Evolutionary conservation across 2,113 vertebrate species (phyloP).

Genomic region (Phalacrocorax aristotelis): DNA sequence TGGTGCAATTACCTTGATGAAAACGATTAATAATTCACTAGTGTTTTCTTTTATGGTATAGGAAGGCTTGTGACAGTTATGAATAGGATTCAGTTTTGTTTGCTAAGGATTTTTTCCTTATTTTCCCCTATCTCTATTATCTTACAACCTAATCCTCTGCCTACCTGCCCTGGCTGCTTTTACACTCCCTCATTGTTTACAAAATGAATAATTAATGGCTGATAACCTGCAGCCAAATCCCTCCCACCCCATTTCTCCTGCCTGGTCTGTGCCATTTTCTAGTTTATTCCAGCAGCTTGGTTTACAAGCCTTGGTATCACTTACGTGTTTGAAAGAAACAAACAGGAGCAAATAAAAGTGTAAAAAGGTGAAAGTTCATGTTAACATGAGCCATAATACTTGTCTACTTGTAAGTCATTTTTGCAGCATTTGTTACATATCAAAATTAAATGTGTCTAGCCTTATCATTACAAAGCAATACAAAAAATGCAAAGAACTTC

Average conservation of each 20-base stretch:
- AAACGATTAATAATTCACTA: conserved; percentile 69
- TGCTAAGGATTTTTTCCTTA: conserved; percentile 46
- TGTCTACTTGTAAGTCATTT: neutral
- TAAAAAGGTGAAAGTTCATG: neutral
- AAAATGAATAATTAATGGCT: conserved; percentile 71
- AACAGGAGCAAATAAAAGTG: conserved; percentile 24
- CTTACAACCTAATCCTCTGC: conserved; percentile 50
- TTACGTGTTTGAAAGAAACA: conserved; percentile 36
- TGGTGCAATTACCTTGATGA: conserved; percentile 61
- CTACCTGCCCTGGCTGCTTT: conserved; percentile 30
- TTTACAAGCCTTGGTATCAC: conserved; percentile 54
- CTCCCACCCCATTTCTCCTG: conserved; percentile 30
- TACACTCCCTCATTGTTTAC: conserved; percentile 63
- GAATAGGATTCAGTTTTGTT: conserved; percentile 48
- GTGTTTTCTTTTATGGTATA: conserved; percentile 5
- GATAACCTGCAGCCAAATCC: conserved; percentile 54
- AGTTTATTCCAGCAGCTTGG: conserved; percentile 46
- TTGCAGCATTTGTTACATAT: neutral
- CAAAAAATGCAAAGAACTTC: accelerated
- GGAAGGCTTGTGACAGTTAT: conserved; percentile 33
- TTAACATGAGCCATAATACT: neutral
- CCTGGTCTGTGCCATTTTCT: conserved; percentile 46
- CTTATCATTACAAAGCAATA: neutral
- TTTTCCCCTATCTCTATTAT: conserved; percentile 62
- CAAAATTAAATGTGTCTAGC: neutral